Evolutionary conservation across 2,797 vertebrate species (phyloP), one percentile per base, ranked within the genome.

Genomic region (Apogon talboti): DNA sequence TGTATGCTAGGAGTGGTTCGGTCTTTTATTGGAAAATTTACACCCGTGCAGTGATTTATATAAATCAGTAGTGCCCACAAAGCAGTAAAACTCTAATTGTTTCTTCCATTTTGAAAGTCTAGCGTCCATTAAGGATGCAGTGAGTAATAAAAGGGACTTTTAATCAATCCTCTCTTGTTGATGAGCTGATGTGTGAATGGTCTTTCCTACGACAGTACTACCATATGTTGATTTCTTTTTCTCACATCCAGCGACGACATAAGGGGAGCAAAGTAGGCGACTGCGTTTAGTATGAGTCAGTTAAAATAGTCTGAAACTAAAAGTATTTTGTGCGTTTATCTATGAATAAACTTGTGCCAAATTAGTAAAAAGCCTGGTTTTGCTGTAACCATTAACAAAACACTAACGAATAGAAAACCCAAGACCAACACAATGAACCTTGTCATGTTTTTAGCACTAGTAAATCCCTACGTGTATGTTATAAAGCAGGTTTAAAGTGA

Each of bases 51-150:
- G 83, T 94, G 93, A 94, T 94, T 95, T 93, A 93, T 92, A 93
- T 92, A 94, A 94, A 94, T 93, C 92, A 90, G 92, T 84, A 91
- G 87, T 92, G 89, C 90, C 92, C 91, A 92, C 89, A 92, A 92
- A 93, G 92, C 91, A 92, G 91, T 94, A 94, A 94, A 94, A 93
- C 88, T 94, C 91, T 90, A 93, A 94, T 93, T 94, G 92, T 94
- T 94, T 92, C 91, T 91, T 93, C 91, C 91, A 92, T 93, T 94
- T 93, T 93, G 91, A 93, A 94, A 93, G 91, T 93, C 91, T 93
- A 83, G 84, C 85, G 78, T 93, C 91, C 93, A 94, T 94, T 94
- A 94, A 93, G 90, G 87, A 93, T 90, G 91, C 88, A 83, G 90
- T 81, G 82, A 86, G 92, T 90, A 92, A 94, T 94, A 94, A 94